A percentile compares a stretch with the other conserved stretches of the same genome.
phyloP scores from a whole-genome alignment of 1,140 invertebrate genomes.

The Caerostris extrusa region DNA sequence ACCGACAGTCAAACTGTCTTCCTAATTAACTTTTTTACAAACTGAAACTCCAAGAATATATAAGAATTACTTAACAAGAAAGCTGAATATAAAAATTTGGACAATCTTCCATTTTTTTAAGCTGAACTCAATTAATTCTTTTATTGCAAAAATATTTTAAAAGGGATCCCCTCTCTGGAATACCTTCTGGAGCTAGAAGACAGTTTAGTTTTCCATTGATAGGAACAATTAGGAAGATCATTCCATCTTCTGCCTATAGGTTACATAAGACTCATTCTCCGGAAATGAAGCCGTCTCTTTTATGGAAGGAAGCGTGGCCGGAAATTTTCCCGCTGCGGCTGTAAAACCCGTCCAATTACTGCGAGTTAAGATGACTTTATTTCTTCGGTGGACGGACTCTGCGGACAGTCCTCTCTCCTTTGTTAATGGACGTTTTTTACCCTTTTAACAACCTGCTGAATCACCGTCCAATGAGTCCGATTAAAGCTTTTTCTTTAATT shows the following conservation, averaged over 20 bases:
- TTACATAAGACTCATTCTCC: conserved; percentile 67
- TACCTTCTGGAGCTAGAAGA: background rate
- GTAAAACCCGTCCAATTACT: conserved; percentile 76
- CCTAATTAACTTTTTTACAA: too few species aligned
- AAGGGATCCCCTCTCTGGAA: background rate
- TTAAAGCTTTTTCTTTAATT: conserved; percentile 76
- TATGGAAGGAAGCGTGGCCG: conserved; percentile 73
- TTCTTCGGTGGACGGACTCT: conserved; percentile 47
- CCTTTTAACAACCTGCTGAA: conserved; percentile 69
- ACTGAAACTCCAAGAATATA: too few species aligned
- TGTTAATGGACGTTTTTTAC: conserved; percentile 68
- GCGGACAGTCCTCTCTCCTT: conserved; percentile 20
- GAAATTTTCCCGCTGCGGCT: conserved; percentile 74
- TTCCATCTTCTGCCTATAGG: conserved; percentile 64
- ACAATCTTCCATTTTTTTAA: too few species aligned
- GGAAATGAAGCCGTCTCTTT: conserved; percentile 73
- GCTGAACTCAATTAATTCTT: too few species aligned
- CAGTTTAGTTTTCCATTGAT: conserved; percentile 45
- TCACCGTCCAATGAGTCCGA: conserved; percentile 50
- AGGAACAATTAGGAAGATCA: conserved; percentile 74
- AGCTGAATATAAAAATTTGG: too few species aligned
- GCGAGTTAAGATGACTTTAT: conserved; percentile 75
- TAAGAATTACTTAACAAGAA: too few species aligned
- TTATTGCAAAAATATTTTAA: background rate
- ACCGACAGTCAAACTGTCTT: too few species aligned